Evolutionary conservation across 2,113 vertebrate genomes (phyloP).

Genomic region (Rallus limicola): DNA sequence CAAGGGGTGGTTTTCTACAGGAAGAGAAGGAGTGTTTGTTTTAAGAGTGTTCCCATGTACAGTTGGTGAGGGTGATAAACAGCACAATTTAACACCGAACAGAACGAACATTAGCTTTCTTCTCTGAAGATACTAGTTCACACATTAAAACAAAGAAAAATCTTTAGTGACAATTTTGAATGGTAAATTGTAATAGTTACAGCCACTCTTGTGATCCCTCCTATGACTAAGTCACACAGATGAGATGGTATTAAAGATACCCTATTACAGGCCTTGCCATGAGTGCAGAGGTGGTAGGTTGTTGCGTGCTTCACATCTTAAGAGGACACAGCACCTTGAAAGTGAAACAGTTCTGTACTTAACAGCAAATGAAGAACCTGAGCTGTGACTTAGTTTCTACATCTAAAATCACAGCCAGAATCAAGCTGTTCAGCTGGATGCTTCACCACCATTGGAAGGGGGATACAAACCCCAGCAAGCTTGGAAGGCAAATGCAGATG

Average conservation of each 20-base stretch:
- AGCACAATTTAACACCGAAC: background rate
- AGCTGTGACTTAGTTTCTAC: background rate
- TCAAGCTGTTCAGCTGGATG: background rate
- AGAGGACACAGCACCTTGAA: background rate
- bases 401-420: background rate
- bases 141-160: background rate
- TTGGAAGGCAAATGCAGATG: background rate
- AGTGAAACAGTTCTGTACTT: background rate
- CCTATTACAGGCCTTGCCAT: background rate
- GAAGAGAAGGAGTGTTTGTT: background rate
- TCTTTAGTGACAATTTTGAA: background rate
- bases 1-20: background rate
- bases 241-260: background rate
- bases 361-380: background rate
- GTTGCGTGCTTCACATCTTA: background rate
- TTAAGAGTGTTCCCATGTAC: background rate
- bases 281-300: background rate
- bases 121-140: background rate
- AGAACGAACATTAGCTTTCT: background rate
- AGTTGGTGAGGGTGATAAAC: background rate
- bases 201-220: background rate
- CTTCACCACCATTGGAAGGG: fast-evolving
- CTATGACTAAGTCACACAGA: background rate
- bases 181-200: background rate
- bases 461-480: background rate